Evolutionary conservation across 92 coral and sea anemone species (phyloP), one percentile per base, ranked within the genome.

Genomic region (Chrysogorgia sp.): DNA sequence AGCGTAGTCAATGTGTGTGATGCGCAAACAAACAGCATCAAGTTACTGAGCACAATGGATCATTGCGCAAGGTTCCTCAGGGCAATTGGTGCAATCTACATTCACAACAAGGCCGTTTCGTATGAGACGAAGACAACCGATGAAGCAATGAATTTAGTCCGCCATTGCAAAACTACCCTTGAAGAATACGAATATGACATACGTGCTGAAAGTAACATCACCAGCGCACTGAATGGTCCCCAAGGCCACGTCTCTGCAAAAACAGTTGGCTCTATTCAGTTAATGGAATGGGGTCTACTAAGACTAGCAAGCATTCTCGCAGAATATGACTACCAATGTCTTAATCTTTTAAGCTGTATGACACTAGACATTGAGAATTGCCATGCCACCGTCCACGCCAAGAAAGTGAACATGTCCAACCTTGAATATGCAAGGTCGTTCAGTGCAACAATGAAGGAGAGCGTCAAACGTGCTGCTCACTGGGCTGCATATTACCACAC

Each of bases 21-120:
- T 74, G 82, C 77, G 17, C 85, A 85, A 74, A 71, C 82, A 72
- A 83, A 83, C 76, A 30, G 76, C 56, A 76, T 83, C 83, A 76
- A 83, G 55, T 37, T 83, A 43, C 50, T 67, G 79, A 83, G 83
- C 60, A 66, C 65, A 76, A 66, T 83, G 79, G 28, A 40, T 64
- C 66, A 83, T 3, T 76, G 71, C 53, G 83, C 87, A 55, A 57
- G 63, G 79, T 75, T 83, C 50, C 35, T 67, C 34, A 65, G 66
- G 56, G 66, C 77, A 45, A 65, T 71, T 8, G 77, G 62, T 28
- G 62, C 62, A 24, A n/a, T 71, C 40, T 71, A 60, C 29, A 31
- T 71, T 15, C 63, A 71, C 49, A 48, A 48, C 7, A 70, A 70
- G 61, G 77, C 40, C 62, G 60, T 37, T 45, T 33, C 10, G 59